These are phyloP conservation scores for Hesperia comma DNA, from an alignment of 2,888 invertebrate species.

Conservation along the genomic window DNA sequence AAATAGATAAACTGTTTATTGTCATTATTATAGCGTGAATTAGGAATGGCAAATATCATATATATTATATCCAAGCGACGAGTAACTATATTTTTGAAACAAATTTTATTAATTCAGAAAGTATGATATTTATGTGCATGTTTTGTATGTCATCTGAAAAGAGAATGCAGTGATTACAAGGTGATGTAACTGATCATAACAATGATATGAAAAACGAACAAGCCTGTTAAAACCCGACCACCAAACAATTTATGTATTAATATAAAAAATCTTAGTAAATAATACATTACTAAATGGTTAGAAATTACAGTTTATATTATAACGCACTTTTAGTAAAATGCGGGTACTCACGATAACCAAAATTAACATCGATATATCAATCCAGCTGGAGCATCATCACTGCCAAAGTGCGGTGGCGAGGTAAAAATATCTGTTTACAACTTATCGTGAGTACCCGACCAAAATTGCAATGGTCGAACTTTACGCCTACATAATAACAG, in stretches of 20 bases:
- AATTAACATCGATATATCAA: background rate
- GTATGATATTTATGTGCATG: too few relatives aligned
- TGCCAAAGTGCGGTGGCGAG: background rate
- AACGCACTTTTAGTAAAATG: background rate
- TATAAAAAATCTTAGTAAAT: too few relatives aligned
- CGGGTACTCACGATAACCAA: background rate
- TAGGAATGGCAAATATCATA: too few relatives aligned
- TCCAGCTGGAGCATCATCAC: background rate
- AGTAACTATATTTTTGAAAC: background rate
- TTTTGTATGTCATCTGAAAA: too few relatives aligned
- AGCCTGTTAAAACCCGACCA: constrained; percentile 11
- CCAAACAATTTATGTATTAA: background rate
- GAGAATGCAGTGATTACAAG: background rate
- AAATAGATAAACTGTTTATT: too few relatives aligned
- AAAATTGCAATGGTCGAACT: constrained; percentile 37
- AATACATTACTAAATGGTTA: too few relatives aligned
- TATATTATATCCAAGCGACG: too few relatives aligned
- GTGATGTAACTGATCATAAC: background rate
- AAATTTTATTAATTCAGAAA: too few relatives aligned
- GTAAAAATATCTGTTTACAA: background rate
- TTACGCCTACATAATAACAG: constrained; percentile 24
- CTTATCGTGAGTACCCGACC: background rate
- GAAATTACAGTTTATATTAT: background rate
- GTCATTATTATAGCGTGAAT: too few relatives aligned
- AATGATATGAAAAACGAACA: background rate